Percentiles rank a stretch among this genome's conserved stretches.
These are phyloP conservation scores for Eupithecia tripunctaria DNA, from an alignment of 2,888 invertebrate genomes.

Conservation along the genomic window DNA sequence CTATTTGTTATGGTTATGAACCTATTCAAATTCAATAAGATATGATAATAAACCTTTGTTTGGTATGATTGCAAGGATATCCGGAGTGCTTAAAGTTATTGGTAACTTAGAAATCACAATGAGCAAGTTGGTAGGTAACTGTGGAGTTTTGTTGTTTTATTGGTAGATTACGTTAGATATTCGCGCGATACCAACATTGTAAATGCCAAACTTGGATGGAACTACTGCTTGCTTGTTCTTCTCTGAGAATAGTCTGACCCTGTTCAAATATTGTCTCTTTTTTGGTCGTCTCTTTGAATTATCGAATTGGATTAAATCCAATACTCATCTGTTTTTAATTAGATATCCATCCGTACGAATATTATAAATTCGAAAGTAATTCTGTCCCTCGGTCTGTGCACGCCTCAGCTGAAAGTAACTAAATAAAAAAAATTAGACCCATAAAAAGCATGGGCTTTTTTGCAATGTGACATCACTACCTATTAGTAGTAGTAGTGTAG, in stretches of 20 bases:
- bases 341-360: too few relatives aligned
- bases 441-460: too few relatives aligned
- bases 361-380: too few relatives aligned
- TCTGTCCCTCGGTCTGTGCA: too few relatives aligned
- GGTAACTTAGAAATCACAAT: not conserved
- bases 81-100: not conserved
- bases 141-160: not conserved
- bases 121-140: not conserved
- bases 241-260: not conserved
- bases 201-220: not conserved
- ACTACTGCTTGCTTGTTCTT: not conserved
- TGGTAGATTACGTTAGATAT: not conserved
- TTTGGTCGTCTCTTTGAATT: not conserved
- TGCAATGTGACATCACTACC: too few relatives aligned
- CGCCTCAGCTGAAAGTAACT: too few relatives aligned
- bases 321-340: too few relatives aligned
- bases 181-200: not conserved
- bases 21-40: slow-evolving; percentile 1
- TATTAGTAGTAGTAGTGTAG: too few relatives aligned
- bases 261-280: not conserved
- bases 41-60: not conserved
- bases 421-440: too few relatives aligned
- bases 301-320: not conserved
- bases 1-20: not conserved
- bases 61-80: not conserved